These are phyloP conservation scores for Syngnathus scovelli DNA, from an alignment of 2,113 vertebrate genomes.

Conservation along the genomic window DNA sequence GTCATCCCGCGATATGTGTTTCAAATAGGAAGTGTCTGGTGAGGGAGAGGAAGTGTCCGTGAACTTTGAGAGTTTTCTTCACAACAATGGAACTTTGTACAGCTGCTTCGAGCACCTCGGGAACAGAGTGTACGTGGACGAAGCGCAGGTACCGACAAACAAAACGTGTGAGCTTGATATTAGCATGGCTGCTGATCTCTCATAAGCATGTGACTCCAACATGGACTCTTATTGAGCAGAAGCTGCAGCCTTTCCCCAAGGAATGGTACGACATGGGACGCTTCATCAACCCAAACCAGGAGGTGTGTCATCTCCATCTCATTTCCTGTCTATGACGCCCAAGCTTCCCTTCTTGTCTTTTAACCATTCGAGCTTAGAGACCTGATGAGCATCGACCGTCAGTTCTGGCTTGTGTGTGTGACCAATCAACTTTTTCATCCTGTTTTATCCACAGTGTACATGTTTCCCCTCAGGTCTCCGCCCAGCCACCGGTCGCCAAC, in stretches of 20 bases:
- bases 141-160: constrained; percentile 43
- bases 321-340: neutral
- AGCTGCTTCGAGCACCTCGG: constrained; percentile 61
- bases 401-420: neutral
- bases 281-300: constrained; percentile 39
- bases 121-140: constrained; percentile 58
- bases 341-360: neutral
- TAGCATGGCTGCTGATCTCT: neutral
- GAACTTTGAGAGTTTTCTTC: constrained; percentile 65
- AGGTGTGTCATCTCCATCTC: constrained; percentile 20
- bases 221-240: constrained; percentile 25
- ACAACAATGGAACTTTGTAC: constrained; percentile 56
- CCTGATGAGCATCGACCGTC: no score
- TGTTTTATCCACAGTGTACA: neutral
- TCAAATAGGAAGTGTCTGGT: constrained; percentile 21
- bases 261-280: constrained; percentile 53
- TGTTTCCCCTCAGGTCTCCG: constrained; percentile 11
- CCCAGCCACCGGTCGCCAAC: constrained; percentile 13
- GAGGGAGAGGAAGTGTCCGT: constrained; percentile 53
- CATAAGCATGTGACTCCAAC: neutral
- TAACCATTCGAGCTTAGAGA: no score
- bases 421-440: neutral
- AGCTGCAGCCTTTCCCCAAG: constrained; percentile 55
- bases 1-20: neutral
- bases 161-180: neutral